Conservation (phyloP, 2,888 invertebrate species). For the Schizaphis graminum region DNA sequence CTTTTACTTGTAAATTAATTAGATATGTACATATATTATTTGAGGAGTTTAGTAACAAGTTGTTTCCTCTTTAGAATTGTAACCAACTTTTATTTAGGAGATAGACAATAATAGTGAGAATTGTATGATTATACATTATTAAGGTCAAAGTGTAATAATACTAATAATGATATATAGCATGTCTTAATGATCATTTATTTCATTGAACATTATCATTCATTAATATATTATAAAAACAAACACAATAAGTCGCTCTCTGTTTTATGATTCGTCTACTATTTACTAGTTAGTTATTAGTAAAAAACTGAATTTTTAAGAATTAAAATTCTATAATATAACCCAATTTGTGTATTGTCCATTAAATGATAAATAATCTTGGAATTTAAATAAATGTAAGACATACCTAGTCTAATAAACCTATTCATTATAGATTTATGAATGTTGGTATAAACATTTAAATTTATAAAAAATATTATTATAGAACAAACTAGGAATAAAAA, state of each 20-base stretch:
- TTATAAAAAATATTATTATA: background rate
- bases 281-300: background rate
- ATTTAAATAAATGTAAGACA: background rate
- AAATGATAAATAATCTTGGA: background rate
- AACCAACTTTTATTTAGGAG: constrained; percentile 12
- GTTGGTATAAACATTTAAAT: background rate
- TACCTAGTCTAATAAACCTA: background rate
- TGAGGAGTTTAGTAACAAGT: background rate
- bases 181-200: constrained; percentile 19
- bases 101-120: constrained; percentile 2
- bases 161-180: constrained; percentile 2
- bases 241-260: background rate
- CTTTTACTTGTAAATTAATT: background rate
- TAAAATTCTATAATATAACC: background rate
- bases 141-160: constrained; percentile 44
- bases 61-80: constrained; percentile 24
- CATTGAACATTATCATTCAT: background rate
- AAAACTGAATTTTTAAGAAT: background rate
- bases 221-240: constrained; percentile 1
- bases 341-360: background rate
- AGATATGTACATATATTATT: background rate
- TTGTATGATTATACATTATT: constrained; percentile 5
- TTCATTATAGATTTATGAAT: background rate
- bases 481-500: background rate
- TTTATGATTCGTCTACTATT: background rate